phyloP scores from a whole-genome alignment of 1,140 invertebrate genomes.

The Cyrtorhinus lividipennis region DNA sequence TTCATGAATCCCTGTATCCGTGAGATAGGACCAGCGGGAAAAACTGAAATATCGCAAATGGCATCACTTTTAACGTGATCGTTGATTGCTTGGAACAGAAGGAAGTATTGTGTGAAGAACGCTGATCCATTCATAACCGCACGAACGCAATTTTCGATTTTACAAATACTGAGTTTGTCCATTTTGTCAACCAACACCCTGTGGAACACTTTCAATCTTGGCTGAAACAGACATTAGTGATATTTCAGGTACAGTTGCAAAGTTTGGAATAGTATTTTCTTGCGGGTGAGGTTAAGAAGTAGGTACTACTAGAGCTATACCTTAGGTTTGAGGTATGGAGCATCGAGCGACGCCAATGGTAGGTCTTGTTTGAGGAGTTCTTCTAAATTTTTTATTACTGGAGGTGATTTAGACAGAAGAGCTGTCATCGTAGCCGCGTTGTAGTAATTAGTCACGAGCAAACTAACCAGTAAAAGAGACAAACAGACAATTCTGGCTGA shows the following conservation, averaged over 20 bases:
- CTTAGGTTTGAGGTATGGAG: not conserved
- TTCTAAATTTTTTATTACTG: not conserved
- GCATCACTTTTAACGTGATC: constrained; percentile 1
- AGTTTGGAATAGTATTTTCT: too few species aligned
- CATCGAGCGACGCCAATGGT: not conserved
- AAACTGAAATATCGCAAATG: constrained; percentile 2
- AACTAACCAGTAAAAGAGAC: not conserved
- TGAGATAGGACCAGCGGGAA: not conserved
- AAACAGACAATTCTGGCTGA: not conserved
- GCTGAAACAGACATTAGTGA: too few species aligned
- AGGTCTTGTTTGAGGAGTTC: not conserved
- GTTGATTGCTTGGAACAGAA: constrained; percentile 9
- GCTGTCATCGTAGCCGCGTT: constrained; percentile 1
- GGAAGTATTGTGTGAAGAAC: not conserved
- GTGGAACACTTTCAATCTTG: not conserved
- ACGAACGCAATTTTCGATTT: not conserved
- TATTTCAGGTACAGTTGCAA: too few species aligned
- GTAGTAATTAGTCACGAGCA: not conserved
- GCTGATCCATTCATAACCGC: not conserved
- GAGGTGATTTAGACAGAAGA: not conserved
- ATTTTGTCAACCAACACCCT: not conserved
- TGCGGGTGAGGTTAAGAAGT: too few species aligned
- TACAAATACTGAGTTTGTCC: not conserved
- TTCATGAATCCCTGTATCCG: not conserved
- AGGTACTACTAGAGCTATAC: too few species aligned